Evolutionary conservation across 2,113 vertebrate genomes (phyloP).

Genomic region (Mesembrinibis cayennensis): DNA sequence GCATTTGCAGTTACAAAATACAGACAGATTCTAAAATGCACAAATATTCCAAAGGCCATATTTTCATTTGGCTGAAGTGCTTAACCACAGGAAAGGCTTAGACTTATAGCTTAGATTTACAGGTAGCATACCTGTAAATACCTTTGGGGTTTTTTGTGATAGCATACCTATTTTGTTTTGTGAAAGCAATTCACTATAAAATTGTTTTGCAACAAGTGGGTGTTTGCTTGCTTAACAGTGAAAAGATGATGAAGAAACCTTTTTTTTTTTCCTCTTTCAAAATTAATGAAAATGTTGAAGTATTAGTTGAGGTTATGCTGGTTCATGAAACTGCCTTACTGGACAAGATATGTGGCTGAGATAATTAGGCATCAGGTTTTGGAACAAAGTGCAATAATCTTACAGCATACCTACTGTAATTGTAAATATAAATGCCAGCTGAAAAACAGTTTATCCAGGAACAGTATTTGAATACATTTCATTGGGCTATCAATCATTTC

Average conservation of each 20-base stretch:
- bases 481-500: neutral
- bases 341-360: neutral
- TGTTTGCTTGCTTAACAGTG: neutral
- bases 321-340: neutral
- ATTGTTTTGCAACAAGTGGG: neutral
- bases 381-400: neutral
- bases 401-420: neutral
- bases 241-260: neutral
- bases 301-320: neutral
- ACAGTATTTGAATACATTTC: neutral
- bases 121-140: neutral
- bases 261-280: neutral
- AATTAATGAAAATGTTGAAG: neutral
- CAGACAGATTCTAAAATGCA: slow-evolving; percentile 31
- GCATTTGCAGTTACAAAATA: slow-evolving; percentile 2
- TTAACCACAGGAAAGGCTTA: slow-evolving; percentile 18
- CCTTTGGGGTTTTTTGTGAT: neutral
- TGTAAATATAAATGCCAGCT: neutral
- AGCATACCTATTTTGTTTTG: neutral
- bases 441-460: neutral
- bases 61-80: neutral
- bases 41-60: neutral
- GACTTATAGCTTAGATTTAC: slow-evolving; percentile 5
- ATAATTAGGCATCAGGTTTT: neutral
- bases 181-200: neutral